phyloP scores from a whole-genome alignment of 2,888 invertebrate genomes.

The Dexiosoma caninum region DNA sequence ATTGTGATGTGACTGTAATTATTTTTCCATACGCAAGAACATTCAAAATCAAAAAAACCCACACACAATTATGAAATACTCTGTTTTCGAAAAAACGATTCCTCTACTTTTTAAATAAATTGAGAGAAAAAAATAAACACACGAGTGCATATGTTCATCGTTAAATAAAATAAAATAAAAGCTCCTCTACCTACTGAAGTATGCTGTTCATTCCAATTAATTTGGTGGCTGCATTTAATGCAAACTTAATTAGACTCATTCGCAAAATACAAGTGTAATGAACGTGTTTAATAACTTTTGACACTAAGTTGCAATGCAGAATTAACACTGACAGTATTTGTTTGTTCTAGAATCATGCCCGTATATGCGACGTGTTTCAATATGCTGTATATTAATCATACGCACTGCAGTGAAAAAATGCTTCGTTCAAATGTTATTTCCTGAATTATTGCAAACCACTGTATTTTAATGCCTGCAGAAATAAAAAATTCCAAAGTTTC shows the following conservation, averaged over 20 bases:
- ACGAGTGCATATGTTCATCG: conserved; percentile 14
- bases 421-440: too few relatives aligned
- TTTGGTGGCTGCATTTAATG: conserved; percentile 47
- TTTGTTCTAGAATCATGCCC: too few relatives aligned
- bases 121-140: not conserved
- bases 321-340: not conserved
- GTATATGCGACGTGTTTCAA: too few relatives aligned
- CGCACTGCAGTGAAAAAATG: too few relatives aligned
- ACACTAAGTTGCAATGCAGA: conserved; percentile 4
- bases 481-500: not conserved
- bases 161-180: not conserved
- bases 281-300: conserved; percentile 58
- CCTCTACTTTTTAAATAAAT: not conserved
- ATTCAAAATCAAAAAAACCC: too few relatives aligned
- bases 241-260: conserved; percentile 4
- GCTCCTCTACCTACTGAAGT: conserved; percentile 6
- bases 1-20: too few relatives aligned
- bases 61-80: too few relatives aligned
- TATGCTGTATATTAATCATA: too few relatives aligned
- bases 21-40: too few relatives aligned
- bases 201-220: conserved; percentile 40
- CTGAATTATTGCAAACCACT: not conserved
- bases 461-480: not conserved
- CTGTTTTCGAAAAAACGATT: too few relatives aligned
- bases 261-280: conserved; percentile 17